phyloP scores from a whole-genome alignment of 2,888 invertebrate genomes.

The Diploptera punctata region DNA sequence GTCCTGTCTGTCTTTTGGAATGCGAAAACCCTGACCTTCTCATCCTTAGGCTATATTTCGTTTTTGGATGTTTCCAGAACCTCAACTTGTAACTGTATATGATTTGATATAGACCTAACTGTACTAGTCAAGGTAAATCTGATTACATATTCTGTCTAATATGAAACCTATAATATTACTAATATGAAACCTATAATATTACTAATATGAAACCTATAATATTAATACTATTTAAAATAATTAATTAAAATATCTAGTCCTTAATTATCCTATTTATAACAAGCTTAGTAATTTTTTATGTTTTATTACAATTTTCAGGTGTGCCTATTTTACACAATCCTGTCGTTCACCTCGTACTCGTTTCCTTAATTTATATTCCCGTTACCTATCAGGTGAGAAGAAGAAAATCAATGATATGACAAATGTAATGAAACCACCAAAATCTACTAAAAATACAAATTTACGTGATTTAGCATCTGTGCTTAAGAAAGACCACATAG shows the following conservation, averaged over 20 bases:
- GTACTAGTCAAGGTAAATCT: neutral
- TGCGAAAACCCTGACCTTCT: too few species aligned
- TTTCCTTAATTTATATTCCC: constrained; percentile 86
- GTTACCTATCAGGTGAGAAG: constrained; percentile 90
- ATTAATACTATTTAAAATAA: too few species aligned
- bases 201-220: too few species aligned
- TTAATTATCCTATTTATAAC: too few species aligned
- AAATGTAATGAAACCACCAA: constrained; percentile 66
- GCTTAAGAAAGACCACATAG: constrained; percentile 63
- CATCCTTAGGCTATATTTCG: too few species aligned
- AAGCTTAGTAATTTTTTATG: constrained; percentile 13
- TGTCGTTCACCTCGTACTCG: constrained; percentile 73
- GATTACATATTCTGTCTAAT: too few species aligned
- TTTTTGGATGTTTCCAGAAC: too few species aligned
- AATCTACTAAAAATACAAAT: constrained; percentile 59
- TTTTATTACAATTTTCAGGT: constrained; percentile 61
- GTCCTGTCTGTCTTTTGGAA: too few species aligned
- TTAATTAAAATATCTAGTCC: too few species aligned
- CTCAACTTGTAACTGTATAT: too few species aligned
- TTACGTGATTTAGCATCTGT: constrained; percentile 64
- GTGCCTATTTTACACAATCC: constrained; percentile 78
- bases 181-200: too few species aligned
- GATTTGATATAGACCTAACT: neutral
- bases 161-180: too few species aligned
- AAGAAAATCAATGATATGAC: constrained; percentile 85